phyloP scores from a whole-genome alignment of 1,140 invertebrate species.

The Capitella teleta region DNA sequence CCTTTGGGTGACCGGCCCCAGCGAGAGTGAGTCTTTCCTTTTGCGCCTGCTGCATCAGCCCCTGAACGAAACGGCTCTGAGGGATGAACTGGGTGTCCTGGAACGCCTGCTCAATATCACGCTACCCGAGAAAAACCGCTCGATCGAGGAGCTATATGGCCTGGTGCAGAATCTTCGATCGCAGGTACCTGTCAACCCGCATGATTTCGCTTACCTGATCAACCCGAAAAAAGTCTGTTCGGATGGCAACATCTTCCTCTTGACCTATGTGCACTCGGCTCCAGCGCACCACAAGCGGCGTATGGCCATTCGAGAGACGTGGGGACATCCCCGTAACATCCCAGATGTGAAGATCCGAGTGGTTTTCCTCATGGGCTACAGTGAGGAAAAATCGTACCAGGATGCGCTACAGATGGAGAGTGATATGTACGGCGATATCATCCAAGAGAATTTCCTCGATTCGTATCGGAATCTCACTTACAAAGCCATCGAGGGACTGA shows the following conservation, averaged over 20 bases:
- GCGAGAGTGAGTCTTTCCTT: too few relatives aligned
- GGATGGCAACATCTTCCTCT: conserved; percentile 12
- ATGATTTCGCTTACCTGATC: conserved; percentile 8
- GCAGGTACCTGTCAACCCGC: conserved; percentile 7
- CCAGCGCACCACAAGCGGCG: conserved; percentile 30
- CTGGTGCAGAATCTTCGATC: background rate
- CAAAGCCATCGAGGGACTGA: conserved; percentile 70
- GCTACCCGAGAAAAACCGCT: background rate
- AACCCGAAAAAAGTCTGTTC: conserved; percentile 1
- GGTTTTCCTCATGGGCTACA: conserved; percentile 58
- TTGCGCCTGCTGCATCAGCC: background rate
- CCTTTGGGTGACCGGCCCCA: too few relatives aligned
- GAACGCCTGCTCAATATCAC: background rate
- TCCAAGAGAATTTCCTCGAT: conserved; percentile 68
- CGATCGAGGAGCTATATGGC: conserved; percentile 1
- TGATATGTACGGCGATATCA: conserved; percentile 51
- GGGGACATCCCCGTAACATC: conserved; percentile 24
- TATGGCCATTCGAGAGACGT: conserved; percentile 32
- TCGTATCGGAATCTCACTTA: conserved; percentile 71
- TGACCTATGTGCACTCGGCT: conserved; percentile 26
- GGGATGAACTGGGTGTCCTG: background rate
- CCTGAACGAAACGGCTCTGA: conserved; percentile 1
- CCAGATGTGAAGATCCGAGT: conserved; percentile 17
- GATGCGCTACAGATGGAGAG: conserved; percentile 50
- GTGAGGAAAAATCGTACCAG: conserved; percentile 35